phyloP scores from a whole-genome alignment of 2,797 vertebrate species.

The Typhlichthys eigenmanni region DNA sequence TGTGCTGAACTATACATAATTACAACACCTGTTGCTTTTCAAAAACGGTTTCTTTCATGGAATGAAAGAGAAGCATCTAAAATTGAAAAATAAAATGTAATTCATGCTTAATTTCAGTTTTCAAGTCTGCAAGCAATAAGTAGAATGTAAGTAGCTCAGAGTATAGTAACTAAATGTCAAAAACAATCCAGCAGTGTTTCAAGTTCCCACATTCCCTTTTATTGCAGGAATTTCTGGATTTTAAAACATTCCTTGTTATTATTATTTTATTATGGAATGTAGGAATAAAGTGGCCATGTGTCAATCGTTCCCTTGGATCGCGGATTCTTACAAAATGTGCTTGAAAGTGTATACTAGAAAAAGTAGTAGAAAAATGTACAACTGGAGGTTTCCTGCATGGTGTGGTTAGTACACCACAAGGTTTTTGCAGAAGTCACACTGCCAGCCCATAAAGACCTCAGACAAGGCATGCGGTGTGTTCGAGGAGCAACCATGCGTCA shows the following conservation, averaged over 20 bases:
- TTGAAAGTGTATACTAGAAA: constrained; percentile 18
- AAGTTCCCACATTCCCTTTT: constrained; percentile 31
- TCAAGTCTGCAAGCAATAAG: too few relatives aligned
- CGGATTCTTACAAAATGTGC: constrained; percentile 22
- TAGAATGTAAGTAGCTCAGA: too few relatives aligned
- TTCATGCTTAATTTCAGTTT: not conserved
- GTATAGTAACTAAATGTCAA: too few relatives aligned
- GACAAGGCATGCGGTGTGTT: constrained; percentile 4
- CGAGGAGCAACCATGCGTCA: not conserved
- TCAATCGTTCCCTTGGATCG: constrained; percentile 32
- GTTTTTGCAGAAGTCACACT: constrained; percentile 3
- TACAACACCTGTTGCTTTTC: too few relatives aligned
- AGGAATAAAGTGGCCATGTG: constrained; percentile 73
- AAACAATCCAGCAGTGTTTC: constrained; percentile 43
- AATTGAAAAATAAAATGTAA: constrained; percentile 31
- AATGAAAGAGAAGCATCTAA: not conserved
- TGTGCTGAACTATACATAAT: not conserved
- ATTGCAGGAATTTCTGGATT: constrained; percentile 30
- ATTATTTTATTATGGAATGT: constrained; percentile 29
- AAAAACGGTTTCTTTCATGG: not conserved
- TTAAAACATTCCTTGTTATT: constrained; percentile 24
- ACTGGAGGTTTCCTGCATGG: not conserved
- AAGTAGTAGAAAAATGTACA: constrained; percentile 19
- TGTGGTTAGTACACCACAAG: constrained; percentile 15
- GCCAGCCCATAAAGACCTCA: constrained; percentile 1